Evolutionary conservation across 1,140 invertebrate genomes (phyloP).

Genomic region (Listronotus oregonensis): DNA sequence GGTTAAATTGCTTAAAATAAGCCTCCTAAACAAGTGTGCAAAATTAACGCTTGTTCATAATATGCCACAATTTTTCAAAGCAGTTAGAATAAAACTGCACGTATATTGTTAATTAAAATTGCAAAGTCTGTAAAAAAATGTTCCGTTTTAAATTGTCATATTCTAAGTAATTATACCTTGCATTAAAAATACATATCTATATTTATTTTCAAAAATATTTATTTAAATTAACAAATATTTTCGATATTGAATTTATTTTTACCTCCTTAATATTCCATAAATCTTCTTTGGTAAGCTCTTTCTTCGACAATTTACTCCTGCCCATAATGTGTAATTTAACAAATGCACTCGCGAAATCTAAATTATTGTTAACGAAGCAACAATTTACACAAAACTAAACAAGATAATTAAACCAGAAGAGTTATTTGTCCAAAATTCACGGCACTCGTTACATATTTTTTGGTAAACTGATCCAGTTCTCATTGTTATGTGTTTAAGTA

Average conservation of each 20-base stretch:
- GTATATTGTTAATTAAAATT: too few species aligned
- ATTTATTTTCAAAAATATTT: too few species aligned
- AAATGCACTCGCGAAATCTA: constrained; percentile 8
- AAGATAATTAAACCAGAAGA: constrained; percentile 14
- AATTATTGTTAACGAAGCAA: constrained; percentile 4
- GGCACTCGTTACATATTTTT: constrained; percentile 21
- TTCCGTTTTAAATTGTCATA: too few species aligned
- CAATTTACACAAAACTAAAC: constrained; percentile 11
- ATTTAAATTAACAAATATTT: too few species aligned
- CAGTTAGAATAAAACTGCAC: too few species aligned
- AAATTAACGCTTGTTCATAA: too few species aligned
- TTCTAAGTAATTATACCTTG: too few species aligned
- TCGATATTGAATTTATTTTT: background rate
- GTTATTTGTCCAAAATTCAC: constrained; percentile 13
- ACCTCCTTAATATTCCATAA: constrained; percentile 32
- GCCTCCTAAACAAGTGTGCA: too few species aligned
- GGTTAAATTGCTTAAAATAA: too few species aligned
- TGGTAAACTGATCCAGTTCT: constrained; percentile 7
- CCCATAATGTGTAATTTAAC: constrained; percentile 19
- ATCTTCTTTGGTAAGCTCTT: constrained; percentile 26
- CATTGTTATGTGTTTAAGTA: constrained; percentile 39
- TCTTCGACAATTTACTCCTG: constrained; percentile 20
- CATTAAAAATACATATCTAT: too few species aligned
- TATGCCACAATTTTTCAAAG: too few species aligned
- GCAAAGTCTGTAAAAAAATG: too few species aligned